Percentiles rank a stretch among this genome's conserved stretches.
Evolutionary conservation across 2,888 invertebrate genomes (phyloP).

Genomic region (Thereva nobilitata): DNA sequence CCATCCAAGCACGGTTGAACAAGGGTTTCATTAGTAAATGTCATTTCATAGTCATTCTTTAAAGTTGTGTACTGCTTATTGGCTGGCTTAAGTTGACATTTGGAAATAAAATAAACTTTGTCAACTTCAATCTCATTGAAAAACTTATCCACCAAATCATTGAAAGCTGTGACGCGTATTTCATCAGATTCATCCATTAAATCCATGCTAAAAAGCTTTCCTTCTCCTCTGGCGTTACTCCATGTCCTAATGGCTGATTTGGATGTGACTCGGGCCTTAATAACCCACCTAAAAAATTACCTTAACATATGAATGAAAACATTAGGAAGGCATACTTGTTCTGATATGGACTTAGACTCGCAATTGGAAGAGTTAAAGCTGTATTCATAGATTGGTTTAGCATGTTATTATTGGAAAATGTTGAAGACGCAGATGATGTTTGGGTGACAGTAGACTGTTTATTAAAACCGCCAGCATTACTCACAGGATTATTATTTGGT

Average conservation of each 20-base stretch:
- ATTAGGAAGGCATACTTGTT: conserved; percentile 69
- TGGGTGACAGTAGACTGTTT: conserved; percentile 23
- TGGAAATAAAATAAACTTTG: conserved; percentile 85
- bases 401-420: conserved; percentile 44
- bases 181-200: conserved; percentile 93
- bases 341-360: conserved; percentile 89
- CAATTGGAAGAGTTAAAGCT: conserved; percentile 67
- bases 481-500: not conserved
- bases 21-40: conserved; percentile 75
- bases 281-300: conserved; percentile 74
- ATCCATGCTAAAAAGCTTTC: conserved; percentile 90
- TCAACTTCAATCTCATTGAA: conserved; percentile 87
- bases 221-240: conserved; percentile 91
- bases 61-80: conserved; percentile 85
- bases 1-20: conserved; percentile 65
- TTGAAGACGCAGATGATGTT: not conserved
- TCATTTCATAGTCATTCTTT: conserved; percentile 96
- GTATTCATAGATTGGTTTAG: conserved; percentile 54
- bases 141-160: conserved; percentile 83
- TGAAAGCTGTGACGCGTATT: conserved; percentile 90
- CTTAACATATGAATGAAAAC: not conserved
- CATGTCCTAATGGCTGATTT: conserved; percentile 83
- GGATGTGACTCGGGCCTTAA: conserved; percentile 84
- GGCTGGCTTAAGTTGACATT: conserved; percentile 85
- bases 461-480: not conserved